Evolutionary conservation across 2,113 vertebrate genomes (phyloP), one percentile per base, ranked within the genome.

Genomic region (Columba livia): DNA sequence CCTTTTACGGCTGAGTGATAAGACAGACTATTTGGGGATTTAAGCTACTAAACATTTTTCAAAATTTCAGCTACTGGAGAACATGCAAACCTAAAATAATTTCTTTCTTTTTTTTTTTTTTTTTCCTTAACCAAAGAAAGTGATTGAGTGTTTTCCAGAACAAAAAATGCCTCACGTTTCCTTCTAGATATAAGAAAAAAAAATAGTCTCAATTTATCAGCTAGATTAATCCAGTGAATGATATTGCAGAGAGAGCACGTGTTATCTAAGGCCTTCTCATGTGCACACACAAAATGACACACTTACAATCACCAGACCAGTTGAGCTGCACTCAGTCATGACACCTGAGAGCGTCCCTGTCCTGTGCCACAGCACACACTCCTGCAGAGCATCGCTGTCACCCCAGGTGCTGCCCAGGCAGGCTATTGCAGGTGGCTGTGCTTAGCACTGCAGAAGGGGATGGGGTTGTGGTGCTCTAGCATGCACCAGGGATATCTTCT

Each of bases 301-400:
- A 24, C 12, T 28, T 44, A 29, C 36, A 25, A 25, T 42, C 54
- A 26, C 29, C 71, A 69, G 36, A 47, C 26, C 28, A 28, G 65
- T 12, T 4, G 6, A 80, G 9, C 11, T 65, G 20, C 20, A 44
- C 15, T 42, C 25, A 25, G 8, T 61, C 5, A 6, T 9, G 34
- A 44, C 31, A 57, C 31, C 44, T 3, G 7, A 24, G 38, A 70
- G 17, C 6, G 15, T 56, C 23, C 57, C 26, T 1, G 1, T 54
- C 31, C 42, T 2, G 3, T 34, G 31, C 3, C 0, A 0, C 8
- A 38, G 15, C 36, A 38, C 64, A 4, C 3, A 9, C 5, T 21
- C 12, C 40, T 1, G 4, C 56, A 44, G 53, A 44, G 25, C 21
- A 40, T 11, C 0, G 0, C 2, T 0, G 48, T 28, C 38, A 40